Evolutionary conservation across 2,797 vertebrate species (phyloP).

Genomic region (Melanotaenia boesemani): DNA sequence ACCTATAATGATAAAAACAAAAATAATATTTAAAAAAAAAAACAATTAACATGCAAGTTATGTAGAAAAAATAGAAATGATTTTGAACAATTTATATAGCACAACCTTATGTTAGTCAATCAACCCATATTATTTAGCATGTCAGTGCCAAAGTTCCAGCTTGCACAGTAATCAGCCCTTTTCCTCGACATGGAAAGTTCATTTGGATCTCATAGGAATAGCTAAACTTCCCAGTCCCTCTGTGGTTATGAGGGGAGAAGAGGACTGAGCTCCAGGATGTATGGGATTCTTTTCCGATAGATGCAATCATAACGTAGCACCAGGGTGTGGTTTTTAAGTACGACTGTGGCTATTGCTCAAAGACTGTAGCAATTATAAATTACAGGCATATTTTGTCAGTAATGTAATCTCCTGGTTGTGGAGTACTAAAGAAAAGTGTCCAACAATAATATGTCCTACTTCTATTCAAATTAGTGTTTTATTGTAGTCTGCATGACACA

Average conservation of each 20-base stretch:
- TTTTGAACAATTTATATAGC: background rate
- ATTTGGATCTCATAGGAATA: constrained; percentile 65
- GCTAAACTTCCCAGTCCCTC: constrained; percentile 53
- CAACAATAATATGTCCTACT: constrained; percentile 18
- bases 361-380: constrained; percentile 45
- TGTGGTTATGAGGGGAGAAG: constrained; percentile 41
- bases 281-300: constrained; percentile 47
- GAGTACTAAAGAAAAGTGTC: constrained; percentile 1
- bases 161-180: constrained; percentile 60
- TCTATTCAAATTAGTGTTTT: background rate
- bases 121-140: background rate
- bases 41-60: too few species aligned
- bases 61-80: background rate
- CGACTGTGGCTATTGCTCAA: constrained; percentile 42
- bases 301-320: constrained; percentile 49
- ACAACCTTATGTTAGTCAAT: background rate
- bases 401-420: constrained; percentile 15
- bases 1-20: background rate
- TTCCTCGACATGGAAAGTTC: constrained; percentile 63
- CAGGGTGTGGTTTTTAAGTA: constrained; percentile 55
- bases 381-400: constrained; percentile 32
- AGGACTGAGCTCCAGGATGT: constrained; percentile 26
- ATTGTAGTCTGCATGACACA: background rate
- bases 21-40: too few species aligned
- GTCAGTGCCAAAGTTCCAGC: constrained; percentile 25